Evolutionary conservation across 2,797 vertebrate genomes (phyloP).

Genomic region (Novumbra hubbsi): DNA sequence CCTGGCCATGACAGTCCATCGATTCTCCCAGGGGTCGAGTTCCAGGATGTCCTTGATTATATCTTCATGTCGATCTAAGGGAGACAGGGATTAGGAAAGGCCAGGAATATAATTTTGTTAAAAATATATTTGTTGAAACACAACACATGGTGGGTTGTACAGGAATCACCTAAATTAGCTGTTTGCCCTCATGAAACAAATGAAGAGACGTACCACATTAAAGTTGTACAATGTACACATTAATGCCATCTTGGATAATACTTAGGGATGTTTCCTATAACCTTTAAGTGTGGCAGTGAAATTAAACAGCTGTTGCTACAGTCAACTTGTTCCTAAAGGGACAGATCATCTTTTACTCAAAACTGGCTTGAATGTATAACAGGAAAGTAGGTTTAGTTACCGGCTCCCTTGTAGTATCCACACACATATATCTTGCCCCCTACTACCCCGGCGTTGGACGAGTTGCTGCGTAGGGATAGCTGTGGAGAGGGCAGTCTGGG

Average conservation of each 20-base stretch:
- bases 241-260: too few species aligned
- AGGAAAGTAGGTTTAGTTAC: conserved; percentile 61
- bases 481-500: conserved; percentile 85
- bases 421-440: conserved; percentile 94
- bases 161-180: neutral
- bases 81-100: conserved; percentile 19
- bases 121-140: neutral
- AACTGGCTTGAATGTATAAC: neutral
- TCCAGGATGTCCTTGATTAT: conserved; percentile 95
- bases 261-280: too few species aligned
- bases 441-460: conserved; percentile 83
- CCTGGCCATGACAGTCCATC: conserved; percentile 87
- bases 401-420: conserved; percentile 94
- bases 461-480: conserved; percentile 86
- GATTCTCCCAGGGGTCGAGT: conserved; percentile 89
- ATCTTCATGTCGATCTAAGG: conserved; percentile 89
- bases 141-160: neutral
- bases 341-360: neutral
- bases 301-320: neutral
- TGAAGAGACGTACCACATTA: too few species aligned
- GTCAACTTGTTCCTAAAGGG: neutral
- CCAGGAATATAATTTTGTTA: neutral
- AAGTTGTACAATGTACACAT: too few species aligned
- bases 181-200: too few species aligned
- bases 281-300: neutral